Evolutionary conservation across 23 tunicate species (phyloP).

Genomic region (Oikopleura albicans): DNA sequence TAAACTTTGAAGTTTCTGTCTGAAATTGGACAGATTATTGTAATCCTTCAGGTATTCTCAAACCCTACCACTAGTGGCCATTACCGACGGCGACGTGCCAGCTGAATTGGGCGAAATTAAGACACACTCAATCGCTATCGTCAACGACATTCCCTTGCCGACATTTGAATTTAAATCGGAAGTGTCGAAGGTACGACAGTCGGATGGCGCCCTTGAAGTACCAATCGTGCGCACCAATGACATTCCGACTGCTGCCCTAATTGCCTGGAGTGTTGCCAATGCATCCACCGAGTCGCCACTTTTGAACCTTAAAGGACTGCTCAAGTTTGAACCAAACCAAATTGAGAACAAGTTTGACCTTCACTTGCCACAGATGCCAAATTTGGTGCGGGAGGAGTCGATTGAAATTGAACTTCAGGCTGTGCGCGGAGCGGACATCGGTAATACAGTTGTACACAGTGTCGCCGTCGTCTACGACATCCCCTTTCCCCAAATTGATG

Average conservation of each 20-base stretch:
- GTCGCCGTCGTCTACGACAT: background rate
- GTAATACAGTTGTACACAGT: background rate
- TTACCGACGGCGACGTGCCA: background rate
- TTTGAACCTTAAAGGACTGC: background rate
- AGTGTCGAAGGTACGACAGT: constrained; percentile 30
- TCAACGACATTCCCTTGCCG: constrained; percentile 5
- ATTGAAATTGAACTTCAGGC: background rate
- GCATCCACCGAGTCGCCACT: background rate
- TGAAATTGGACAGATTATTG: no score
- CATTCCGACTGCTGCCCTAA: background rate
- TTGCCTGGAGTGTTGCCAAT: background rate
- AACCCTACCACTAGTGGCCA: background rate
- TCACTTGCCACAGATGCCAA: background rate
- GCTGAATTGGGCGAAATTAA: background rate
- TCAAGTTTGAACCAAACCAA: background rate
- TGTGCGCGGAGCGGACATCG: background rate
- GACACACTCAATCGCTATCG: background rate
- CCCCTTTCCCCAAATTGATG: background rate
- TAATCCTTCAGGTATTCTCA: no score
- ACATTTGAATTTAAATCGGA: background rate
- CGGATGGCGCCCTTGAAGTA: constrained; percentile 26
- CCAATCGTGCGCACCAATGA: constrained; percentile 25
- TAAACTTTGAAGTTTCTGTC: no score
- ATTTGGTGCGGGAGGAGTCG: background rate
- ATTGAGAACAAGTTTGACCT: background rate